These are phyloP conservation scores for Drosophila silvestris DNA, from an alignment of 2,888 invertebrate species.

Conservation along the genomic window DNA sequence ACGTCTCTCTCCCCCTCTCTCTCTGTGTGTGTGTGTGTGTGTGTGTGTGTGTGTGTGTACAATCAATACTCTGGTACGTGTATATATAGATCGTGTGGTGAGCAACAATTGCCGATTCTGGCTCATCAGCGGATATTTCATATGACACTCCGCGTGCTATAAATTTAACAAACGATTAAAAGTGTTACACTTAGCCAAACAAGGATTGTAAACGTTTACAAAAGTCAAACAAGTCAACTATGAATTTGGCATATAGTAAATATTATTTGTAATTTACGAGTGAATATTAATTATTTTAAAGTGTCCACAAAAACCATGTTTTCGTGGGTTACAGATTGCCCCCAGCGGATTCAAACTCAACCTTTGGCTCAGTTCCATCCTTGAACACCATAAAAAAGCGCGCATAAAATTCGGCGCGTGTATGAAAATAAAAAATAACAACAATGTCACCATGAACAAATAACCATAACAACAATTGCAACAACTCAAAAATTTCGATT, in stretches of 20 bases:
- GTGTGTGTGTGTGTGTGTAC: neutral
- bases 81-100: slow-evolving; percentile 37
- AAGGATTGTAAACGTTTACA: neutral
- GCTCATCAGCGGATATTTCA: slow-evolving; percentile 35
- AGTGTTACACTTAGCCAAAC: neutral
- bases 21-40: neutral
- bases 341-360: neutral
- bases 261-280: neutral
- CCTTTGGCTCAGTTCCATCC: neutral
- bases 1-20: neutral
- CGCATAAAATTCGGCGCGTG: slow-evolving; percentile 3
- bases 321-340: neutral
- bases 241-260: neutral
- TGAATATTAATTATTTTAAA: neutral
- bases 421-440: slow-evolving; percentile 1
- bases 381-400: neutral
- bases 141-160: neutral
- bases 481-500: slow-evolving; percentile 8
- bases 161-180: neutral
- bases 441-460: neutral
- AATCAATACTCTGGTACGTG: slow-evolving; percentile 9
- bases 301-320: neutral
- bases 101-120: slow-evolving; percentile 3
- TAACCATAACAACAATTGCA: slow-evolving; percentile 18
- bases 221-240: neutral